Conservation (phyloP, 2,797 vertebrate species). For the Sebastes kiyomatsui region DNA sequence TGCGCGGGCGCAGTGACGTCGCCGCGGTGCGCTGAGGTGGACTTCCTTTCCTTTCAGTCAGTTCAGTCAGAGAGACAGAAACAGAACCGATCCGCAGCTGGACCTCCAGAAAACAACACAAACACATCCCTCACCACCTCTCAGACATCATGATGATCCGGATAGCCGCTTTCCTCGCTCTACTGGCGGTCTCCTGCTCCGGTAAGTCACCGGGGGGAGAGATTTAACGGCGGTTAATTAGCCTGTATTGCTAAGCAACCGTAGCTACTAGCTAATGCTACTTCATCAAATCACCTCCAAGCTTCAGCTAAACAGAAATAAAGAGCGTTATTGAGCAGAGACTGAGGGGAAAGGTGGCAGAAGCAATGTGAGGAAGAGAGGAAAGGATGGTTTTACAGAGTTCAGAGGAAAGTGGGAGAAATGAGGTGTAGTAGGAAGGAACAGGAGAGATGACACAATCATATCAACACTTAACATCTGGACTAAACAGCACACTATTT, state of each 20-base stretch:
- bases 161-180: constrained; percentile 66
- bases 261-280: constrained; percentile 12
- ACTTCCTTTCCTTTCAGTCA: constrained; percentile 56
- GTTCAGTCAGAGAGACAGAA: not conserved
- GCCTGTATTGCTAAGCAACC: constrained; percentile 31
- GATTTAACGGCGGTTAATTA: not conserved
- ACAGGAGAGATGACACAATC: too few relatives aligned
- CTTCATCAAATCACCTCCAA: not conserved
- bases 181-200: constrained; percentile 71
- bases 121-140: not conserved
- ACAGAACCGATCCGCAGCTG: not conserved
- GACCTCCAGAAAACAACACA: not conserved
- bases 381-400: too few relatives aligned
- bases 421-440: too few relatives aligned
- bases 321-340: too few relatives aligned
- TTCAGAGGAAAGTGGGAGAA: too few relatives aligned
- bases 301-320: too few relatives aligned
- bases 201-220: constrained; percentile 54
- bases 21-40: constrained; percentile 69
- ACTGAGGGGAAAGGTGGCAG: too few relatives aligned
- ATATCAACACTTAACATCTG: too few relatives aligned
- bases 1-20: constrained; percentile 53
- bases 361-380: too few relatives aligned
- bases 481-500: too few relatives aligned
- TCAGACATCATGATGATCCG: constrained; percentile 63